Evolutionary conservation across 2,888 invertebrate species (phyloP), one percentile per base, ranked within the genome.

Genomic region (Drosophila meridionalis): DNA sequence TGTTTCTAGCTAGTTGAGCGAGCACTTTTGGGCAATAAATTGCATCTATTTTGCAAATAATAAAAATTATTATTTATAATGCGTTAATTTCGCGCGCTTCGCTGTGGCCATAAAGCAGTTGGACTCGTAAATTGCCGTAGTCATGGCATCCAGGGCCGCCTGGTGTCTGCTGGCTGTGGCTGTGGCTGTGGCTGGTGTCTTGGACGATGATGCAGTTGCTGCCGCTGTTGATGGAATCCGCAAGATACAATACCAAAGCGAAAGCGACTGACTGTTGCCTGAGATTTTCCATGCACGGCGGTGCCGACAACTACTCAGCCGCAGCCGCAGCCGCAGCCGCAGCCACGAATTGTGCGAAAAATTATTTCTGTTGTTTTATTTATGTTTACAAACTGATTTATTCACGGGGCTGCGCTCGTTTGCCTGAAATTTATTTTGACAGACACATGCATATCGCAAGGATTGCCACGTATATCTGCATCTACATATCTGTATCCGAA

Each of bases 11-110:
- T 20, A 26, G 62, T 42, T 65, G 28, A 1, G 42, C 58, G 30
- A 42, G 60, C 60, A 65, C 61, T 57, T 69, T 68, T 52, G 60
- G 58, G 56, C 60, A 70, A 81, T 72, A 82, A 80, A 82, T 85
- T 80, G 70, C 78, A 68, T 73, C 59, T 75, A 65, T 73, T 75
- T 72, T 71, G 67, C 76, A 82, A 79, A 82, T 82, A 87, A 81
- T 89, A 89, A 89, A 90, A 90, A 82, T 82, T 85, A 88, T 87
- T 89, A 89, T 90, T 90, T 90, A 89, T 84, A 82, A 87, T 75
- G 78, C 83, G 80, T 82, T 79, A 82, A 86, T 82, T 82, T 82
- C 69, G 76, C 6, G 70, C 77, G 76, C 76, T 81, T 70, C 56
- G 71, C 73, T 74, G 70, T 72, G 73, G 80, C 81, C 82, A 83